Evolutionary conservation across 2,797 vertebrate species (phyloP), one percentile per base, ranked within the genome.

Genomic region (Scolopax rusticola): DNA sequence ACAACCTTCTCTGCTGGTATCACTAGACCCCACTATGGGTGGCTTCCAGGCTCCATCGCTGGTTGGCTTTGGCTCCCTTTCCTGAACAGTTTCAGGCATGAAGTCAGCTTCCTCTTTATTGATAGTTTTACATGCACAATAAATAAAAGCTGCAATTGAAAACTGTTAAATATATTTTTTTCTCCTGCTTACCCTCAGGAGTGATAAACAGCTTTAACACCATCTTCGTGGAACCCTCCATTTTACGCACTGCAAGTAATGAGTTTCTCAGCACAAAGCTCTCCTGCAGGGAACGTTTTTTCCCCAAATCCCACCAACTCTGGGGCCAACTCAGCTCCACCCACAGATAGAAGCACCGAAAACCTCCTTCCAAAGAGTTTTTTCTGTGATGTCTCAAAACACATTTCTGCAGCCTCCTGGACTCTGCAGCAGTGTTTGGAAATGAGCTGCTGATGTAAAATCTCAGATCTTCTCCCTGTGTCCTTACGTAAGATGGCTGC

Each of bases 191-290:
- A 24, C 20, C 16, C 47, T 80, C 73, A n/a, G 30, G 67, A 86
- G 38, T 83, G 88, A 91, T 87, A 75, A 96, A 93, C 38, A 82
- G 14, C 51, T 88, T 84, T 92, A 90, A 67, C 74, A 87, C 30
- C n/a, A 63, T 70, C 38, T 36, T 87, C 30, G 3, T 6, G 15
- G 50, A 67, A 94, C 54, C 30, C 63, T 77, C 27, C 0, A 0
- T 27, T 96, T 94, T 78, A 38, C 56, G 9, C 71, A 21, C 30
- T 63, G 40, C 70, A 86, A 80, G 54, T 86, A 90, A 84, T 63
- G 73, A 65, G 45, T 51, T 89, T 86, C 75, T 90, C 30, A 8
- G 45, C 84, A 80, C 69, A 73, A 91, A 91, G 24, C 30, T 61
- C 15, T 88, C 51, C 60, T 28, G 18, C 16, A 2, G 68, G 57